Evolutionary conservation across 2,888 invertebrate species (phyloP).

Genomic region (Andrena minutula): DNA sequence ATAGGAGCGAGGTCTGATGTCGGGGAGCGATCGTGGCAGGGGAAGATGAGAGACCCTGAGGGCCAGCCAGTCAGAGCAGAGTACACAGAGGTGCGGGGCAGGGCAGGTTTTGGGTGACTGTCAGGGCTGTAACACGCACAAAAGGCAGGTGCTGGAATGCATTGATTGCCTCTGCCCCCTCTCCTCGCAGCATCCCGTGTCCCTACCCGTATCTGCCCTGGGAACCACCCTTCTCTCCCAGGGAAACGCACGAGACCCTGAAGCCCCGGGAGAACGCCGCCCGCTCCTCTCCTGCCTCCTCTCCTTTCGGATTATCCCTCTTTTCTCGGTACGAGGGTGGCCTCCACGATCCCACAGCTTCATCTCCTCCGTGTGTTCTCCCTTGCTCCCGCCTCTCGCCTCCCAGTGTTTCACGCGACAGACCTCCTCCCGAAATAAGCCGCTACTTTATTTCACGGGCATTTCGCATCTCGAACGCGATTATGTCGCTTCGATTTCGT

Average conservation of each 20-base stretch:
- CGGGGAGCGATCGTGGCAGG: background rate
- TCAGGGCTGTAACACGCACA: conserved; percentile 70
- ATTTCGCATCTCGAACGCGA: background rate
- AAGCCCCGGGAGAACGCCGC: conserved; percentile 33
- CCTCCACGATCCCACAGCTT: background rate
- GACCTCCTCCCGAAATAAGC: conserved; percentile 3
- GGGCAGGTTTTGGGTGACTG: conserved; percentile 69
- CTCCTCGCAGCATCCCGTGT: conserved; percentile 36
- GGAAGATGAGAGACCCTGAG: conserved; percentile 53
- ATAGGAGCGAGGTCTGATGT: background rate
- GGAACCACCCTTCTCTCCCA: conserved; percentile 60
- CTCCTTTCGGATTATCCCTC: conserved; percentile 43
- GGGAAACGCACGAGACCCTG: conserved; percentile 29
- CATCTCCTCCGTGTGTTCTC: background rate
- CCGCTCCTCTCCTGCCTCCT: conserved; percentile 13
- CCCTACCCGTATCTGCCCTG: conserved; percentile 54
- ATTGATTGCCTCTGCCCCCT: conserved; percentile 73
- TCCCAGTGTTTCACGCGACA: background rate
- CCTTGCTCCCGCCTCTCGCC: background rate
- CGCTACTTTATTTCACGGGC: background rate
- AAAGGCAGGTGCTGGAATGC: conserved; percentile 82
- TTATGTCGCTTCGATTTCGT: conserved; percentile 1
- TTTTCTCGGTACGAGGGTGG: conserved; percentile 33
- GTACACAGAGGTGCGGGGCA: conserved; percentile 57
- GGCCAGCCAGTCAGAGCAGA: conserved; percentile 26